Conservation (phyloP, 2,797 vertebrate species). For the Helarctos malayanus region DNA sequence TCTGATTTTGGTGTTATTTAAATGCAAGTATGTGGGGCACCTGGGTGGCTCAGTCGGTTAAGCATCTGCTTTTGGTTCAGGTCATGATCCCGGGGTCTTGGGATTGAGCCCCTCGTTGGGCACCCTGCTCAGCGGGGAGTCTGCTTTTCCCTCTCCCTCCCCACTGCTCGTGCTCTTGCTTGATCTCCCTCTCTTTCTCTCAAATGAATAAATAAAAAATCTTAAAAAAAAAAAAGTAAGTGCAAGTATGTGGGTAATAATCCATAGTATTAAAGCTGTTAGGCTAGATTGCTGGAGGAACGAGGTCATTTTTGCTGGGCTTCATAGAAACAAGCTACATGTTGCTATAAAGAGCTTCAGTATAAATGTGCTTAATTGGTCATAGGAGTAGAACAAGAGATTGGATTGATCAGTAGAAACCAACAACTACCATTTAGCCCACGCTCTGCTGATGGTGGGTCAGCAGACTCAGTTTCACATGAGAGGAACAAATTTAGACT, state of each 20-base stretch:
- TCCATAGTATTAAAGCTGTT: neutral
- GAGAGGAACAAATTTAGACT: neutral
- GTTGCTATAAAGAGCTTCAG: neutral
- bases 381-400: neutral
- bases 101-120: neutral
- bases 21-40: neutral
- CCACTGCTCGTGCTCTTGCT: neutral
- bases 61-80: neutral
- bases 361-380: slow-evolving; percentile 20
- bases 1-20: slow-evolving; percentile 52
- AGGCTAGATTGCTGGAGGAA: neutral
- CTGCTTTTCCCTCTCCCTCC: neutral
- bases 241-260: neutral
- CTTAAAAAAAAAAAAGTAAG: neutral
- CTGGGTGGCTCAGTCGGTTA: neutral
- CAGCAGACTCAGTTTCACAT: neutral
- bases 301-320: neutral
- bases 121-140: neutral
- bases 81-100: neutral
- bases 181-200: neutral
- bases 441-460: neutral
- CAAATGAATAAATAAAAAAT: neutral
- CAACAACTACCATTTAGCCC: neutral
- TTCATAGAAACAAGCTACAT: neutral
- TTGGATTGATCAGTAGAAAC: neutral